These are phyloP conservation scores for Acrobeloides nanus DNA, from an alignment of 2,888 invertebrate species.

Conservation along the genomic window DNA sequence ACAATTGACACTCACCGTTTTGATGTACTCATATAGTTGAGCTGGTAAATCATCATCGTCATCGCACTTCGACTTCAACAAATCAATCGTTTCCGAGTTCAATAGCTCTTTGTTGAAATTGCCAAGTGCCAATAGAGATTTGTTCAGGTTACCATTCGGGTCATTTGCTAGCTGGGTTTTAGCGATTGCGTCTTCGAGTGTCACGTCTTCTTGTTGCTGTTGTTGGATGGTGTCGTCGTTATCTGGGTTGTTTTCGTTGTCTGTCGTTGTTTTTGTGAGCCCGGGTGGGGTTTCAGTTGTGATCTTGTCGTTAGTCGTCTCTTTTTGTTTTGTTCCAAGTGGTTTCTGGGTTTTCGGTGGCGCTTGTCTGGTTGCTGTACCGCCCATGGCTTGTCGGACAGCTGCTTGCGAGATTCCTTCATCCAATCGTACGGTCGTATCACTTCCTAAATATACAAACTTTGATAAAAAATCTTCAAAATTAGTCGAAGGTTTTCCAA, in stretches of 20 bases:
- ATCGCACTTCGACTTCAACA: slow-evolving; percentile 13
- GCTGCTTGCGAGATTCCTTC: no score
- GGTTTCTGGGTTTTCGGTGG: slow-evolving; percentile 7
- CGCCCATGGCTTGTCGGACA: slow-evolving; percentile 16
- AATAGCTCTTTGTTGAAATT: slow-evolving; percentile 13
- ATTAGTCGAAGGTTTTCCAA: no score
- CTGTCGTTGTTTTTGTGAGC: slow-evolving; percentile 7
- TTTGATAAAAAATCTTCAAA: no score
- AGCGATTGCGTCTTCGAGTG: slow-evolving; percentile 5
- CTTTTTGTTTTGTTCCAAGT: slow-evolving; percentile 6
- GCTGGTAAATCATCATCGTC: slow-evolving; percentile 17
- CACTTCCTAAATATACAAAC: no score
- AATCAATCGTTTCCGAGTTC: slow-evolving; percentile 16
- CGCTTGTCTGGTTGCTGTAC: slow-evolving; percentile 8
- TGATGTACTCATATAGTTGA: slow-evolving; percentile 14
- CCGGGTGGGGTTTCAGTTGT: no score
- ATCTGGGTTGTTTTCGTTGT: slow-evolving; percentile 11
- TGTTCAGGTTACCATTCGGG: slow-evolving; percentile 6
- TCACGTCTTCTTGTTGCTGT: slow-evolving; percentile 12
- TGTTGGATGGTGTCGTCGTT: background rate
- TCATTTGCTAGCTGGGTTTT: no score
- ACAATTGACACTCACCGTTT: slow-evolving; percentile 11
- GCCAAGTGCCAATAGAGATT: slow-evolving; percentile 10
- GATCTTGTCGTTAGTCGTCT: slow-evolving; percentile 14
- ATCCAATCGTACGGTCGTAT: no score